Percentiles rank a stretch among this genome's conserved stretches.
Evolutionary conservation across 1,140 invertebrate species (phyloP).

Genomic region (Anoplolepis gracilipes): DNA sequence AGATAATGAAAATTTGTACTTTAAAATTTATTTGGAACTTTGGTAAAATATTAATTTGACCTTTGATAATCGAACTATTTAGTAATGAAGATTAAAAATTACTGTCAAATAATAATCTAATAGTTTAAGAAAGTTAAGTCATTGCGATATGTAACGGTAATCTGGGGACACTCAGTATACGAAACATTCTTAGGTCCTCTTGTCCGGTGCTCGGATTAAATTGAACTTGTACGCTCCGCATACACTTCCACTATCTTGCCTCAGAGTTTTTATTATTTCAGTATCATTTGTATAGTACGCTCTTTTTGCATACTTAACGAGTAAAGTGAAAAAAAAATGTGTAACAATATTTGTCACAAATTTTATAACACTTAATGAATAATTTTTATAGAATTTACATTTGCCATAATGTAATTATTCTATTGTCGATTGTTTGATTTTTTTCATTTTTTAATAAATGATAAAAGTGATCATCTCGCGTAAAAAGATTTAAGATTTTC

Average conservation of each 20-base stretch:
- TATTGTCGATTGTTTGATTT: background rate
- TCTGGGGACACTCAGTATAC: constrained; percentile 31
- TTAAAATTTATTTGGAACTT: background rate
- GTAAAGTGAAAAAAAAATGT: background rate
- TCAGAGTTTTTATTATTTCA: background rate
- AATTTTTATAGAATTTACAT: background rate
- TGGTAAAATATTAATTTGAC: background rate
- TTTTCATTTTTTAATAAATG: background rate
- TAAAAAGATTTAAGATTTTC: too few species aligned
- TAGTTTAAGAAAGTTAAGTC: background rate
- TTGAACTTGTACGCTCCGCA: constrained; percentile 40
- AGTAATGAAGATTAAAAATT: background rate
- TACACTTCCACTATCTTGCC: constrained; percentile 19
- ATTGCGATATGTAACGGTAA: too few species aligned
- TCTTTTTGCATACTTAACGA: background rate
- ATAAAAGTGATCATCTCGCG: too few species aligned
- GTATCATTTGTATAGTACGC: background rate
- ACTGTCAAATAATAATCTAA: background rate
- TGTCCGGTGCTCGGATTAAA: constrained; percentile 40
- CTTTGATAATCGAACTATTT: background rate
- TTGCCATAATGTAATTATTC: background rate
- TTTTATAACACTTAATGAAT: background rate
- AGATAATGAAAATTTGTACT: background rate
- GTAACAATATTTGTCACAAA: background rate
- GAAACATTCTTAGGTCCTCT: constrained; percentile 20